A percentile compares a stretch with the other conserved stretches of the same genome.
phyloP scores from a whole-genome alignment of 2,113 vertebrate species.

The Paramormyrops kingsleyae region DNA sequence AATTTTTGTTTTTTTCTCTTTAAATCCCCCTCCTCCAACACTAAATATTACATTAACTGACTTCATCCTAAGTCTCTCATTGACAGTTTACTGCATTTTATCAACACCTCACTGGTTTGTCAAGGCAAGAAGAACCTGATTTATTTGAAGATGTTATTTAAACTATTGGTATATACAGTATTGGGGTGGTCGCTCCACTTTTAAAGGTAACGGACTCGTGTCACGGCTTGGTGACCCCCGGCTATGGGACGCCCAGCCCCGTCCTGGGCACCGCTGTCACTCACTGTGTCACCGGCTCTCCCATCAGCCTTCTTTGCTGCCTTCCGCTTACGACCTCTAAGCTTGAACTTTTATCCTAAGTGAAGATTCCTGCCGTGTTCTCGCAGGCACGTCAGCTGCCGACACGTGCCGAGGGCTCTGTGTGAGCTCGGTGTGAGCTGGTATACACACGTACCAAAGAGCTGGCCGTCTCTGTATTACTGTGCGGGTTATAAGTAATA shows the following conservation, averaged over 20 bases:
- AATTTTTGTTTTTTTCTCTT: neutral
- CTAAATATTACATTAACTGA: neutral
- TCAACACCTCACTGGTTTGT: neutral
- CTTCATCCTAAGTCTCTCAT: neutral
- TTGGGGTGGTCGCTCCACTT: neutral
- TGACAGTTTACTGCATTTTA: neutral
- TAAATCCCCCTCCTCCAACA: neutral
- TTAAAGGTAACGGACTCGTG: neutral
- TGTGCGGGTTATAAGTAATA: conserved; percentile 15
- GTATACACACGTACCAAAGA: conserved; percentile 44
- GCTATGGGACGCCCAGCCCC: neutral
- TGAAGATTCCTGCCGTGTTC: neutral
- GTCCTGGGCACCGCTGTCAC: neutral
- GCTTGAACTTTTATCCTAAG: neutral
- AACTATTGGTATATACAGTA: neutral
- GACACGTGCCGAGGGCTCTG: neutral
- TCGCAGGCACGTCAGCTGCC: neutral
- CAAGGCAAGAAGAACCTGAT: neutral
- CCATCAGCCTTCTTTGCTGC: neutral
- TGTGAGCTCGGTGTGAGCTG: neutral
- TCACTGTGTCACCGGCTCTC: neutral
- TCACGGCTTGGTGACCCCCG: neutral
- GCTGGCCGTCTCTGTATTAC: conserved; percentile 24
- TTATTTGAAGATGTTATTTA: neutral
- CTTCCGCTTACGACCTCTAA: neutral